Conservation (phyloP, 2,888 invertebrate genomes). For the Anarsia innoxiella region DNA sequence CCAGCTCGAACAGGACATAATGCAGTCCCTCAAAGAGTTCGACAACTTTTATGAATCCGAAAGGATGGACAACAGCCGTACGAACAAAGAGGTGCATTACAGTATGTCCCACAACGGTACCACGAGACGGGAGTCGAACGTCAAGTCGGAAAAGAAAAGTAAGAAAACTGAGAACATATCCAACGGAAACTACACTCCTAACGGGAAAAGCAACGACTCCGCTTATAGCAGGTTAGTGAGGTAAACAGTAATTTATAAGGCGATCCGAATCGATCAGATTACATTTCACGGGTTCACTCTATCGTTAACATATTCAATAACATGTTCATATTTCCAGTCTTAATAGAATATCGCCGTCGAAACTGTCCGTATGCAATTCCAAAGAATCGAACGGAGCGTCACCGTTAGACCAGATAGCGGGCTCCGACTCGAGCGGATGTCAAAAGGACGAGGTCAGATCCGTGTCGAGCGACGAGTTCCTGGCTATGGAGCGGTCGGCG, state of each 20-base stretch:
- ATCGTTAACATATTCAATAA: too few species aligned
- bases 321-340: conserved; percentile 33
- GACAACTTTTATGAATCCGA: conserved; percentile 65
- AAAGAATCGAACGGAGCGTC: conserved; percentile 50
- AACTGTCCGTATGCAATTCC: conserved; percentile 55
- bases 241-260: conserved; percentile 48
- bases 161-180: conserved; percentile 44
- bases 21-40: conserved; percentile 69
- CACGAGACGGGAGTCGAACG: conserved; percentile 41
- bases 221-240: conserved; percentile 89
- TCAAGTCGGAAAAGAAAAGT: conserved; percentile 46
- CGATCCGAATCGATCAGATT: too few species aligned
- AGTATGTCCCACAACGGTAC: conserved; percentile 38
- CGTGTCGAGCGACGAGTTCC: conserved; percentile 62
- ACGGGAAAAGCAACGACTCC: conserved; percentile 78
- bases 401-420: conserved; percentile 44
- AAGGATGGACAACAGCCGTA: conserved; percentile 40
- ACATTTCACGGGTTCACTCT: not conserved
- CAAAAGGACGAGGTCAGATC: conserved; percentile 58
- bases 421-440: conserved; percentile 51
- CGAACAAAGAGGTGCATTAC: conserved; percentile 38
- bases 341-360: conserved; percentile 66
- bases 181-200: conserved; percentile 58
- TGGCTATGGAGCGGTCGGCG: conserved; percentile 67
- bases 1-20: conserved; percentile 64